phyloP scores from a whole-genome alignment of 2,888 invertebrate genomes.

The Limnephilus lunatus region DNA sequence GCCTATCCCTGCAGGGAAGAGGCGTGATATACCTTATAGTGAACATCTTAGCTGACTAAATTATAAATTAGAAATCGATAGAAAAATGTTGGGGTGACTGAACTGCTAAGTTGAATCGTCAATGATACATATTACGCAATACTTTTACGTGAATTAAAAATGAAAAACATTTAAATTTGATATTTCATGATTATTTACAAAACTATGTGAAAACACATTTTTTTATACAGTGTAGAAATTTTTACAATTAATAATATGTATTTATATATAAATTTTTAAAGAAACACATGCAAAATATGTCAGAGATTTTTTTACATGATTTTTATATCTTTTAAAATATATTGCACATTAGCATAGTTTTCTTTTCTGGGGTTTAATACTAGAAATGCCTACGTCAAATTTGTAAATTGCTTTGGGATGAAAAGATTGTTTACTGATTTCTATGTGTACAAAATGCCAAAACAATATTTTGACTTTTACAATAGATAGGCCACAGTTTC shows the following conservation, averaged over 20 bases:
- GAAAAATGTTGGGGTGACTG: neutral
- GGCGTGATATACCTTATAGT: too few relatives aligned
- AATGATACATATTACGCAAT: neutral
- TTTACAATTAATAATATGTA: neutral
- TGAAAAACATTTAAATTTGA: neutral
- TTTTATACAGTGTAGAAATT: neutral
- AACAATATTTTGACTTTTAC: too few relatives aligned
- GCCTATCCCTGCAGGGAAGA: too few relatives aligned
- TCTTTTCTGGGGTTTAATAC: too few relatives aligned
- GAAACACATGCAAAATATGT: neutral
- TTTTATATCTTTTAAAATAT: neutral
- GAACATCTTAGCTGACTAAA: neutral
- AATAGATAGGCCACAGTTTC: too few relatives aligned
- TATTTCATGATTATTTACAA: neutral
- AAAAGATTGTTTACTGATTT: too few relatives aligned
- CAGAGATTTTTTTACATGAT: neutral
- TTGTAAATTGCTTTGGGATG: too few relatives aligned
- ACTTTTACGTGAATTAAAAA: neutral
- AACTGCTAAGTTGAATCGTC: neutral
- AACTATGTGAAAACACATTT: neutral
- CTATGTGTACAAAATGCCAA: too few relatives aligned
- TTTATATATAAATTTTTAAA: neutral
- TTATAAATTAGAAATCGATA: too few relatives aligned
- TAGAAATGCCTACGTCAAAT: too few relatives aligned
- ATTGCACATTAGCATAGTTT: neutral